Conservation (phyloP, 2,888 invertebrate species). For the Trissonchulus latispiculum region DNA sequence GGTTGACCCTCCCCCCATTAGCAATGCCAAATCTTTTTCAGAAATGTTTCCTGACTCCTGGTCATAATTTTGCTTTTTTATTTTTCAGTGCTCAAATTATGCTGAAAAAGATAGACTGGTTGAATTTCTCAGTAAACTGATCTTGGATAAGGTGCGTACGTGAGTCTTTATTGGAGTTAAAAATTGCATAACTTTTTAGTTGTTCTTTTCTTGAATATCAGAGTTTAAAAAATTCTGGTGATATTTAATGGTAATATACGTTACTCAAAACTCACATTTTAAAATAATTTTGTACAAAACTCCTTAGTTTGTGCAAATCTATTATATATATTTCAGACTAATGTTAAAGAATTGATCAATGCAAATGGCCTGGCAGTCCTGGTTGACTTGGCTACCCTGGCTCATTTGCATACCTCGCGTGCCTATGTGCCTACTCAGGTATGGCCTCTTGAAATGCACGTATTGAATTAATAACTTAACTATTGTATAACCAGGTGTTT, state of each 20-base stretch:
- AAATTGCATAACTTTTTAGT: no score
- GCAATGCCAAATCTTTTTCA: no score
- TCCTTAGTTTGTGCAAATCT: no score
- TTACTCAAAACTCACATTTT: no score
- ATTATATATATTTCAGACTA: conserved; percentile 55
- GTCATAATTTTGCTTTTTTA: background rate
- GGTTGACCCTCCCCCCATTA: no score
- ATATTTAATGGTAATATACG: no score
- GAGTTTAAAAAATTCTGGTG: no score
- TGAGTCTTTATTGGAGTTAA: no score
- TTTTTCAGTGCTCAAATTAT: conserved; percentile 65
- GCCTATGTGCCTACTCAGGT: conserved; percentile 52
- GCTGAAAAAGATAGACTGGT: conserved; percentile 85
- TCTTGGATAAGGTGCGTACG: conserved; percentile 71
- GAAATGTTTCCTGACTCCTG: background rate
- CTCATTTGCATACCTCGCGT: conserved; percentile 79
- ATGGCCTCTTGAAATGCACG: no score
- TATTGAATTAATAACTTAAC: no score
- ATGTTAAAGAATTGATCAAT: conserved; percentile 78
- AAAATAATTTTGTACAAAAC: background rate
- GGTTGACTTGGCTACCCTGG: conserved; percentile 83
- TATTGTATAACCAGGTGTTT: no score
- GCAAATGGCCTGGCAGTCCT: conserved; percentile 79
- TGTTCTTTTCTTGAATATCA: no score
- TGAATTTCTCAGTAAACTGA: conserved; percentile 78